These are phyloP conservation scores for Xanthorhoe designata DNA, from an alignment of 2,888 invertebrate species.

Conservation along the genomic window DNA sequence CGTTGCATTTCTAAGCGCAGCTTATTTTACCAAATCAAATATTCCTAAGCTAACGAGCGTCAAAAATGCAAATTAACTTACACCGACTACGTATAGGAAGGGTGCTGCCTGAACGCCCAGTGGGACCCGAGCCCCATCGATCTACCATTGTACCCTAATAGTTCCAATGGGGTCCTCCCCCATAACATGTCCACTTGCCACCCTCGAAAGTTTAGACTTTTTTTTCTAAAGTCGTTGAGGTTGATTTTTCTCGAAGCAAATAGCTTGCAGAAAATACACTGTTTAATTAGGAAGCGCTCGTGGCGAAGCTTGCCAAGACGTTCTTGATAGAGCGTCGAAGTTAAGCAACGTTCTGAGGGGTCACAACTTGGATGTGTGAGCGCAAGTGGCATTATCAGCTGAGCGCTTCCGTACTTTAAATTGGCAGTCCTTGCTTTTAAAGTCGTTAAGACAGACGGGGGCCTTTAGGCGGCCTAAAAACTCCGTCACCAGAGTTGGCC, in stretches of 20 bases:
- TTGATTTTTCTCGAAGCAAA: conserved; percentile 13
- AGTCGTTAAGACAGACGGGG: no score
- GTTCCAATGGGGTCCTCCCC: conserved; percentile 64
- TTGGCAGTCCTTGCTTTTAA: no score
- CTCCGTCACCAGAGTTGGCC: no score
- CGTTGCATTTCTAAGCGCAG: conserved; percentile 4
- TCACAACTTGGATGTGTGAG: no score
- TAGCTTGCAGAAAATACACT: background rate
- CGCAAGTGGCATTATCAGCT: no score
- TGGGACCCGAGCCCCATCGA: conserved; percentile 59
- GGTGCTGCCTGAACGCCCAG: conserved; percentile 57
- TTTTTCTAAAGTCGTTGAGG: conserved; percentile 41
- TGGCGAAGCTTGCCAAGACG: no score
- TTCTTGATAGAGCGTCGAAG: no score
- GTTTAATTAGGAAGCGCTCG: no score
- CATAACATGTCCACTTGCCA: conserved; percentile 63
- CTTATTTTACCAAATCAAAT: conserved; percentile 27
- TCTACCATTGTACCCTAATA: conserved; percentile 72
- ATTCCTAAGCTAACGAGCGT: conserved; percentile 42
- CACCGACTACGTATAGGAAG: conserved; percentile 48
- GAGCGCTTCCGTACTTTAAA: no score
- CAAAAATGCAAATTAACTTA: conserved; percentile 79
- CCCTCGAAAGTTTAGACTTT: conserved; percentile 52
- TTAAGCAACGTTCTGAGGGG: no score
- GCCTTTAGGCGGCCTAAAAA: no score